Base-by-base conservation (phyloP, 2,797 vertebrate species). In the Hephaestus fuliginosus region DNA sequence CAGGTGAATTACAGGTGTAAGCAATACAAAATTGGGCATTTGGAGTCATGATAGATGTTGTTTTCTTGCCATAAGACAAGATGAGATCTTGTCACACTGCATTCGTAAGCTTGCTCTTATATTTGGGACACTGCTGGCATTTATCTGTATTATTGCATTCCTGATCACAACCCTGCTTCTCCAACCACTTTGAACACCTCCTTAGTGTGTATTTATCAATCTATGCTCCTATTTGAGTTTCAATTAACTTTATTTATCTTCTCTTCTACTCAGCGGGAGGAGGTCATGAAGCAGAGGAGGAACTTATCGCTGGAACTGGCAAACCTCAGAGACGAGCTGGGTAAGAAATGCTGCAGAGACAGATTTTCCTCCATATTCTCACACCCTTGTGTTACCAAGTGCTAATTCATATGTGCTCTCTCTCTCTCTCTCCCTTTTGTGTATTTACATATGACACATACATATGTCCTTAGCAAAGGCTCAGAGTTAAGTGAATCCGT, bases 231-330 rank as follows among this genome's bases (percentile, higher is more conserved):
- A 63, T 33, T 1, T 65, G 7, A 10, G 1, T 70, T 55, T 48
- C 17, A 68, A 17, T 6, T 4, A 1, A 25, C 9, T 48, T 9
- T 39, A 3, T 76, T 53, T 14, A 56, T 80, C 13, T 77, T 62
- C 56, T 84, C 9, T 60, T 67, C 9, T 84, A 44, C 74, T 39
- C 83, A 95, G 94, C 86, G 85, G 0, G 92, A 94, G 43, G 89
- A 93, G 14, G 49, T 83, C n/a, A 36, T 93, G 65, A 94, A 92
- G 72, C 90, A 92, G 85, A 92, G 89, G 86, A 93, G 88, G 78
- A 81, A 88, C 30, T 52, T 94, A 52, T 83, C 87, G 0, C 51
- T 62, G 70, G 87, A 93, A 13, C 76, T 95, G 78, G 22, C 30
- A 3, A 84, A 64, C 41, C 88, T 95, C 46, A 67, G 76, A 25